Base-by-base conservation (phyloP, 2,113 vertebrate genomes). In the Myrmecobius fasciatus region DNA sequence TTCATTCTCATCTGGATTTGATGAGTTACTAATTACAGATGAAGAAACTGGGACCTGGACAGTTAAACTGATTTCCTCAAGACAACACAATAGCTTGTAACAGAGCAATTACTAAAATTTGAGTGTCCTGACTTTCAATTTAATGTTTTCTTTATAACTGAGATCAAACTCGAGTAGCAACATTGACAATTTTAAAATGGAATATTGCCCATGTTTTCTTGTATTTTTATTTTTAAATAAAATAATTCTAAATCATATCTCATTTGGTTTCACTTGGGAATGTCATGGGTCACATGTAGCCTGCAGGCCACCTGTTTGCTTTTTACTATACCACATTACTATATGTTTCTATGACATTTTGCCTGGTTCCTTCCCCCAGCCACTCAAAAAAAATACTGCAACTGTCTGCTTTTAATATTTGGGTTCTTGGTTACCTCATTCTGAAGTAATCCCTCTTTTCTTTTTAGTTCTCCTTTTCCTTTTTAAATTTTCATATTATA, bases 401-500 rank as follows among this genome's bases (percentile, higher is more conserved):
- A 36, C 49, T 60, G 9, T 51, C 83, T 24, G 92, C 92, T 89
- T 94, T 91, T 96, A 31, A 67, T 47, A 90, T 26, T n/a, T 88
- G 25, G 51, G 25, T 92, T 89, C 14, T 93, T 96, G 92, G 20
- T 43, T 83, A 43, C 36, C 14, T 17, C 6, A 83, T 20, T 43
- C 67, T 83, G 20, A 83, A 83, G 1, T 43, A n/a, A 43, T 83
- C 7, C 36, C 11, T 53, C 3, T 67, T 8, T 89, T 56, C 26
- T 46, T 75, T 93, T 14, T 47, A 26, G 93, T 25, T 25, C 20
- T 91, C 26, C 12, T 56, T 89, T 12, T 10, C 24, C 53, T 97
- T 96, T 28, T 47, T 92, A 75, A 47, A 54, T 25, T 93, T 52
- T 89, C 67, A 94, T 83, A 83, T 48, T 9, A 93, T 91, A 83